Evolutionary conservation across 2,113 vertebrate genomes (phyloP).

Genomic region (Cephalopholis sonnerati): DNA sequence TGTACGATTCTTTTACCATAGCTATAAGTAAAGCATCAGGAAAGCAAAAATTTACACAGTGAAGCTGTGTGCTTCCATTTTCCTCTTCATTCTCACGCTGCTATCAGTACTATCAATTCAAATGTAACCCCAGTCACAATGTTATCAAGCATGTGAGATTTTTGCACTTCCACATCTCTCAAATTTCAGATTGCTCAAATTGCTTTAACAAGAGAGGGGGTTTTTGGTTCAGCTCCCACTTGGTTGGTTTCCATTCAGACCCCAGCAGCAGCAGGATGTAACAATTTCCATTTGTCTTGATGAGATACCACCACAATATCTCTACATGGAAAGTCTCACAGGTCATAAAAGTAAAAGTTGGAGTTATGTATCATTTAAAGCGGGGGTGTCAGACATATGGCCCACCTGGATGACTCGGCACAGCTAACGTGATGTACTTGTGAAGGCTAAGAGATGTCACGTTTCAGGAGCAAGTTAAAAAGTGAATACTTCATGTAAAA

Average conservation of each 20-base stretch:
- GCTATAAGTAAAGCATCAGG: not conserved
- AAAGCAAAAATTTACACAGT: not conserved
- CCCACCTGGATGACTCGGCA: too few species aligned
- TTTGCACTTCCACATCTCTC: not conserved
- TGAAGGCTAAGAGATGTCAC: too few species aligned
- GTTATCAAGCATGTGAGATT: not conserved
- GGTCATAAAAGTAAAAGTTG: not conserved
- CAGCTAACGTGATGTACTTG: too few species aligned
- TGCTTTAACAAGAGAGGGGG: not conserved
- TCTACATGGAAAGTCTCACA: not conserved
- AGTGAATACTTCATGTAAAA: too few species aligned
- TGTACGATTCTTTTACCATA: not conserved
- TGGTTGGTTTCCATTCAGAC: slow-evolving; percentile 20
- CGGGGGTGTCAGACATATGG: too few species aligned
- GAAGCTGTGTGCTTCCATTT: slow-evolving; percentile 22
- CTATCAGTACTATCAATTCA: not conserved
- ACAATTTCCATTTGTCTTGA: slow-evolving; percentile 20
- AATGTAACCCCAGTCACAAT: not conserved
- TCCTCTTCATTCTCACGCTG: not conserved
- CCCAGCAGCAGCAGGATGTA: not conserved
- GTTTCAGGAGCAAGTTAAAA: too few species aligned
- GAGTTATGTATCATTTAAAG: not conserved
- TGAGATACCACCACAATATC: not conserved
- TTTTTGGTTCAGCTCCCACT: not conserved
- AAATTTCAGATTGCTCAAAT: not conserved